A percentile compares a stretch with the other conserved stretches of the same genome.
Evolutionary conservation across 2,113 vertebrate species (phyloP).

Genomic region (Hirundichthys speculiger): DNA sequence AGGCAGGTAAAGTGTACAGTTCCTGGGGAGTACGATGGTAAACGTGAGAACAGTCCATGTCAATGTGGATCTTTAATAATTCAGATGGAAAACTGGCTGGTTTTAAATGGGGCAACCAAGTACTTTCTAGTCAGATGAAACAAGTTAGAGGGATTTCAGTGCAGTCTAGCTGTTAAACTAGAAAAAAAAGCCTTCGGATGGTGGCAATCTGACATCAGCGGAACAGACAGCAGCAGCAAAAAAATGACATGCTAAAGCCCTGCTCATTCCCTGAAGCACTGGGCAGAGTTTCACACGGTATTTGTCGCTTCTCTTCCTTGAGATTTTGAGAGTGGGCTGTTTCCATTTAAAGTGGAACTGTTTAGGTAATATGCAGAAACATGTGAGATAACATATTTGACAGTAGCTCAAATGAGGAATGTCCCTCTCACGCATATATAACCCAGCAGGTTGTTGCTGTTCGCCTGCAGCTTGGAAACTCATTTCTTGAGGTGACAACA

Average conservation of each 20-base stretch:
- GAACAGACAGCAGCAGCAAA: constrained; percentile 14
- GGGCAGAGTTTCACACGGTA: constrained; percentile 32
- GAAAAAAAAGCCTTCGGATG: constrained; percentile 9
- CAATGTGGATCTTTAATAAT: constrained; percentile 72
- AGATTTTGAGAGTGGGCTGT: constrained; percentile 31
- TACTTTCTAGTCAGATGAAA: constrained; percentile 44
- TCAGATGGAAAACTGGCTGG: constrained; percentile 71
- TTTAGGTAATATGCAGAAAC: constrained; percentile 49
- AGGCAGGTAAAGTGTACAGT: constrained; percentile 52
- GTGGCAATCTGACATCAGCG: constrained; percentile 10
- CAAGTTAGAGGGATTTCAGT: constrained; percentile 30
- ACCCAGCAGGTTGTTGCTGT: constrained; percentile 29
- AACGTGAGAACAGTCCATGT: constrained; percentile 56
- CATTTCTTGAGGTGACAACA: constrained; percentile 28
- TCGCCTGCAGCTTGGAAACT: constrained; percentile 33
- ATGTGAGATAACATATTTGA: constrained; percentile 26
- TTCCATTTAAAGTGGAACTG: constrained; percentile 47
- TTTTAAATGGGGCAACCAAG: constrained; percentile 50
- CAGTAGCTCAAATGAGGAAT: constrained; percentile 22
- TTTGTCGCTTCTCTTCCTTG: constrained; percentile 18
- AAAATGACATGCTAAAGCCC: constrained; percentile 13
- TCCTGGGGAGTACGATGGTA: constrained; percentile 46
- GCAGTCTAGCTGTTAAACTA: constrained; percentile 2
- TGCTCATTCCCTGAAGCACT: constrained; percentile 6
- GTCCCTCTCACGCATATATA: constrained; percentile 11